These are phyloP conservation scores for Hemicrepidius hirtus DNA, from an alignment of 2,888 invertebrate genomes.

Conservation along the genomic window DNA sequence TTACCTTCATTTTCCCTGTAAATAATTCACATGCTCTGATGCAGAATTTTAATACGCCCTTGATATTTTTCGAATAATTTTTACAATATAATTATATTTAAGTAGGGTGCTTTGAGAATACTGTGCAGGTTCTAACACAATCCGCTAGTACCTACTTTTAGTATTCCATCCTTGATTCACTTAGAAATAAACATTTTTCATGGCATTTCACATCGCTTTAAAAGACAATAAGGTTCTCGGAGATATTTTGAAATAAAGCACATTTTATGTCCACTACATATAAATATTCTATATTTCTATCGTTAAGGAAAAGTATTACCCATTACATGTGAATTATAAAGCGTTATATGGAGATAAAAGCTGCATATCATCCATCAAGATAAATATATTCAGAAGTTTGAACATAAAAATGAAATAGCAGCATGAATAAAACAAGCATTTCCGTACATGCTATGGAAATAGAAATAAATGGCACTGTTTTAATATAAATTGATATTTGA, in stretches of 20 bases:
- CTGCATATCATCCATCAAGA: slow-evolving; percentile 37
- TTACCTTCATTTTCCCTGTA: too few species aligned
- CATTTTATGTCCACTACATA: slow-evolving; percentile 11
- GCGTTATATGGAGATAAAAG: slow-evolving; percentile 37
- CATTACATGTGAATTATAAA: slow-evolving; percentile 37
- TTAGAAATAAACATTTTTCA: too few species aligned
- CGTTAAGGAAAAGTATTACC: slow-evolving; percentile 28
- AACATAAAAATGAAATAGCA: slow-evolving; percentile 41
- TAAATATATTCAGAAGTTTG: slow-evolving; percentile 39
- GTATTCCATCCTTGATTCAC: too few species aligned
- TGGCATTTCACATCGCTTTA: neutral
- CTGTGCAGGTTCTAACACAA: too few species aligned
- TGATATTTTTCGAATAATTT: too few species aligned
- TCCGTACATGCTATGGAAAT: slow-evolving; percentile 12
- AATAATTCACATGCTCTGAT: too few species aligned
- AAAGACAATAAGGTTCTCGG: neutral
- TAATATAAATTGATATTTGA: neutral
- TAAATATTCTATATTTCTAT: slow-evolving; percentile 29
- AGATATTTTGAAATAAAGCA: slow-evolving; percentile 2
- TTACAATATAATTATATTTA: too few species aligned
- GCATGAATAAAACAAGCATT: slow-evolving; percentile 34
- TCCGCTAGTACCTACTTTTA: too few species aligned
- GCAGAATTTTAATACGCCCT: too few species aligned
- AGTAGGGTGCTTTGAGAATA: too few species aligned
- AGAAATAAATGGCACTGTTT: neutral